Conservation (phyloP, 2,888 invertebrate genomes). For the Chymomyza procnemis region DNA sequence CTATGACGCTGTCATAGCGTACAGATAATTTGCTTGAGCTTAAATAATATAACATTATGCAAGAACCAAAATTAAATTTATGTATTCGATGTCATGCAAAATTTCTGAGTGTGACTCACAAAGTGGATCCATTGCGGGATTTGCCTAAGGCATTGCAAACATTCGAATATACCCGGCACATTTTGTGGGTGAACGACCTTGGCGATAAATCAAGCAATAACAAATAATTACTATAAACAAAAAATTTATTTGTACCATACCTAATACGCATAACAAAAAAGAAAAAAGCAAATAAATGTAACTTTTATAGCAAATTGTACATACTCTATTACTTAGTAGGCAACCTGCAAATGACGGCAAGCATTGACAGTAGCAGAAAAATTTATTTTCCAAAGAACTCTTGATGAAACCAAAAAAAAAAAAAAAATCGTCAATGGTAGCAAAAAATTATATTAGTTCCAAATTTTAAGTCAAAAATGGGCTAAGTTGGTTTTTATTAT, state of each 20-base stretch:
- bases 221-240: constrained; percentile 51
- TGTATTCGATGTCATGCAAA: neutral
- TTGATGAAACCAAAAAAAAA: too few species aligned
- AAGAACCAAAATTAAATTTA: neutral
- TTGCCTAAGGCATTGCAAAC: neutral
- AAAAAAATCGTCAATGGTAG: too few species aligned
- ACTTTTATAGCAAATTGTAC: constrained; percentile 57
- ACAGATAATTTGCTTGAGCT: neutral
- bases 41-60: neutral
- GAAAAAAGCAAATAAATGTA: constrained; percentile 17
- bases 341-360: too few species aligned
- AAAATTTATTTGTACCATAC: constrained; percentile 10
- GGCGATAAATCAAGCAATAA: constrained; percentile 47
- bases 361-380: too few species aligned
- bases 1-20: neutral
- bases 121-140: neutral
- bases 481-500: too few species aligned
- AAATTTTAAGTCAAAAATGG: too few species aligned
- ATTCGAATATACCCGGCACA: constrained; percentile 44
- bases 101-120: neutral
- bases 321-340: too few species aligned
- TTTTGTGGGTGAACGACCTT: constrained; percentile 69
- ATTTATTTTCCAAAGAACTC: too few species aligned
- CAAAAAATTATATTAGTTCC: too few species aligned
- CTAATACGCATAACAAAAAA: neutral